phyloP scores from a whole-genome alignment of 2,888 invertebrate species.

The Oxycera nigricornis region DNA sequence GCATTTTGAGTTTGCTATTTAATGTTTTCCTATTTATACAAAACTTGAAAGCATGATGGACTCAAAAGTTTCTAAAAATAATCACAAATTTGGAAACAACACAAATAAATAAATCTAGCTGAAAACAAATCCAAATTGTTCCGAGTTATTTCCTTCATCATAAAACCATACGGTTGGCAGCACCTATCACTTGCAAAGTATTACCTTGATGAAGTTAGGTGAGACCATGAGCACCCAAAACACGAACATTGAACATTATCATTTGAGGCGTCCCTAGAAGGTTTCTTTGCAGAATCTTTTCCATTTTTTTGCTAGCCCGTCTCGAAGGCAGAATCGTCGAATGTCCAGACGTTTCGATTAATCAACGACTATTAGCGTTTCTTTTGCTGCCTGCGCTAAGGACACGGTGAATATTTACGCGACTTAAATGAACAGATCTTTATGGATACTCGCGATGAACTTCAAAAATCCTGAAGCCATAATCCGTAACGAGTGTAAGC shows the following conservation, averaged over 20 bases:
- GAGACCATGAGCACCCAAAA: not conserved
- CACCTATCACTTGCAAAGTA: not conserved
- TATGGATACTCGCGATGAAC: conserved; percentile 34
- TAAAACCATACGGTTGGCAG: not conserved
- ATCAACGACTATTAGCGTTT: conserved; percentile 60
- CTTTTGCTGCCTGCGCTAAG: not conserved
- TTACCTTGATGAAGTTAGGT: not conserved
- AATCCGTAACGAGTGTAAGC: not conserved
- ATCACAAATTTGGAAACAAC: not conserved
- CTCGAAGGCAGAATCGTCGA: conserved; percentile 45
- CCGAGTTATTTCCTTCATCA: not conserved
- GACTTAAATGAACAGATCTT: conserved; percentile 54
- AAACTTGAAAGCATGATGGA: no score
- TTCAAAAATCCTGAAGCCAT: not conserved
- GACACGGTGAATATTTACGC: conserved; percentile 55
- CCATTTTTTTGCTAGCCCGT: conserved; percentile 29
- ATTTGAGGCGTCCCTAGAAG: not conserved
- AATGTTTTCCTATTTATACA: no score
- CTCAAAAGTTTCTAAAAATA: no score
- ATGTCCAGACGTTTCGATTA: conserved; percentile 56
- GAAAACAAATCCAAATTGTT: no score
- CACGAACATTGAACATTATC: conserved; percentile 20
- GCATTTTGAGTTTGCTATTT: no score
- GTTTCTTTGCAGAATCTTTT: not conserved
- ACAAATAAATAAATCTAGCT: no score